phyloP scores from a whole-genome alignment of 1,140 invertebrate genomes.

The Propsilocerus akamusi region DNA sequence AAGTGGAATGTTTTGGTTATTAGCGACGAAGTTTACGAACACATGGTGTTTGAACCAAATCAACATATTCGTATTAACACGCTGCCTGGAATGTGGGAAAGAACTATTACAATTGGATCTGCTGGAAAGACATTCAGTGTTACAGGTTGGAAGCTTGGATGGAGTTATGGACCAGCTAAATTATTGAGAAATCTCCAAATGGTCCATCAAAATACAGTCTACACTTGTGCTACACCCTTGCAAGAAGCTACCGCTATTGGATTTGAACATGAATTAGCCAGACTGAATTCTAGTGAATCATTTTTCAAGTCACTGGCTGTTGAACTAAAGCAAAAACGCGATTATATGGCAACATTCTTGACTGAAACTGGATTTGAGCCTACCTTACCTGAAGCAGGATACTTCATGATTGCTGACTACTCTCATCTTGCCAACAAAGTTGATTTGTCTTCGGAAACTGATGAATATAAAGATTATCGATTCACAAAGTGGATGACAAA shows the following conservation, averaged over 20 bases:
- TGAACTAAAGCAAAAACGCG: slow-evolving; percentile 68
- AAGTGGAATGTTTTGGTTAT: slow-evolving; percentile 85
- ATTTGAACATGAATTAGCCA: slow-evolving; percentile 69
- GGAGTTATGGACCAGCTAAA: slow-evolving; percentile 76
- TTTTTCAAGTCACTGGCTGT: slow-evolving; percentile 65
- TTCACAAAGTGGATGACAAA: slow-evolving; percentile 93
- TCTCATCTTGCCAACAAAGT: slow-evolving; percentile 38
- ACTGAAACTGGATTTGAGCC: slow-evolving; percentile 70
- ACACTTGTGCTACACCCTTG: slow-evolving; percentile 68
- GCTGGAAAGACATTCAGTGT: slow-evolving; percentile 96
- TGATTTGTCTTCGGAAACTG: slow-evolving; percentile 42
- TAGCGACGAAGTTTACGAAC: slow-evolving; percentile 97
- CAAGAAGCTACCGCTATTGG: slow-evolving; percentile 82
- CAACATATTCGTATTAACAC: slow-evolving; percentile 86
- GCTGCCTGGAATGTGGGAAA: slow-evolving; percentile 91
- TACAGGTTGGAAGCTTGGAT: slow-evolving; percentile 96
- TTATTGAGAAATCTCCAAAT: slow-evolving; percentile 66
- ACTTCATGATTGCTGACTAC: slow-evolving; percentile 93
- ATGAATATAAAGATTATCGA: slow-evolving; percentile 65
- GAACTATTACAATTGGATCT: slow-evolving; percentile 92
- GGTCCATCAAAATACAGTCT: slow-evolving; percentile 89
- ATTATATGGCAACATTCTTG: slow-evolving; percentile 64
- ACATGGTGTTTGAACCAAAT: slow-evolving; percentile 75
- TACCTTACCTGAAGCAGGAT: slow-evolving; percentile 87
- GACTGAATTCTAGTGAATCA: slow-evolving; percentile 54